Evolutionary conservation across 2,113 vertebrate species (phyloP).

Genomic region (Epinephelus fuscoguttatus): DNA sequence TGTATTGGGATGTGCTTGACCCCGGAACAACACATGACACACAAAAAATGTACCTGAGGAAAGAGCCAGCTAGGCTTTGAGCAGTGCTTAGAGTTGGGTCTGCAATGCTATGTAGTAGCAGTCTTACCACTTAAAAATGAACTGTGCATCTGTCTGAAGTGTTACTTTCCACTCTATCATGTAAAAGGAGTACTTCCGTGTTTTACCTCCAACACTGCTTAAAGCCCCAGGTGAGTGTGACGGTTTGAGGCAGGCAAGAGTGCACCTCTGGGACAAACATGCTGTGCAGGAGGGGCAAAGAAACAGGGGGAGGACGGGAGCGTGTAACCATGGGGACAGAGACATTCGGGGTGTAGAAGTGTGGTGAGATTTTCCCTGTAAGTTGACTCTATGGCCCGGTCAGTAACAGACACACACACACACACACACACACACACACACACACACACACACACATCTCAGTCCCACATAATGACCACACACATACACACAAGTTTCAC

Average conservation of each 20-base stretch:
- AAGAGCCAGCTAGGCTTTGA: constrained; percentile 75
- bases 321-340: constrained; percentile 72
- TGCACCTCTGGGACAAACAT: constrained; percentile 80
- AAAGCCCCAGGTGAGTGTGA: constrained; percentile 76
- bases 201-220: constrained; percentile 77
- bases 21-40: constrained; percentile 67
- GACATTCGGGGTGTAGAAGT: constrained; percentile 65
- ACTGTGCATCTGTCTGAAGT: constrained; percentile 6
- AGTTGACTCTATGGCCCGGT: constrained; percentile 82
- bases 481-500: constrained; percentile 78
- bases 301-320: constrained; percentile 75
- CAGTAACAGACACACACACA: constrained; percentile 75
- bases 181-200: constrained; percentile 16
- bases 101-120: constrained; percentile 12
- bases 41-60: constrained; percentile 70
- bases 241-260: constrained; percentile 76
- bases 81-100: constrained; percentile 73
- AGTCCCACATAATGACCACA: constrained; percentile 69
- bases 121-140: constrained; percentile 19
- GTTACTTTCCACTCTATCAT: constrained; percentile 17
- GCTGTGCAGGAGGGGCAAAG: constrained; percentile 75
- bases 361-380: constrained; percentile 84
- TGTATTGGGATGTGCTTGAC: constrained; percentile 67
- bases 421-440: constrained; percentile 27
- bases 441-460: constrained; percentile 54